Percentiles rank a stretch among this genome's conserved stretches.
Evolutionary conservation across 2,888 invertebrate species (phyloP).

Genomic region (Sisyra terminalis): DNA sequence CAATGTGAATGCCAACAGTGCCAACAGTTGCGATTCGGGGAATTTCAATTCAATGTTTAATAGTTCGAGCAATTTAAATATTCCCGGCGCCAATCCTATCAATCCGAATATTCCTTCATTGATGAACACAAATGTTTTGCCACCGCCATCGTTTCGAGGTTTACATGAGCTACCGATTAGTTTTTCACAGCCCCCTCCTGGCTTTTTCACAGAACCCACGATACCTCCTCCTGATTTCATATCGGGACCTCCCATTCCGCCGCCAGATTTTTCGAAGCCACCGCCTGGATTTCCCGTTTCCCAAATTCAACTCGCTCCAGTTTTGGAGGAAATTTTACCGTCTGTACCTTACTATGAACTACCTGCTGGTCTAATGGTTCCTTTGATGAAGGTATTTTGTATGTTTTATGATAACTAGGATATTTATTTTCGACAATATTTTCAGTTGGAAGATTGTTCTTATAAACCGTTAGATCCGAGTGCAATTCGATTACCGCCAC

Average conservation of each 20-base stretch:
- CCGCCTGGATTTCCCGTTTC: slow-evolving; percentile 57
- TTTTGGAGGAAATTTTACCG: slow-evolving; percentile 61
- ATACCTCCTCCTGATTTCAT: slow-evolving; percentile 25
- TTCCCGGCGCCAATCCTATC: slow-evolving; percentile 8
- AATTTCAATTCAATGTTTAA: slow-evolving; percentile 13
- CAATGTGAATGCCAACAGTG: not conserved
- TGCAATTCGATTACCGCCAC: slow-evolving; percentile 82
- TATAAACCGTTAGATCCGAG: slow-evolving; percentile 84
- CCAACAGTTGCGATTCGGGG: not conserved
- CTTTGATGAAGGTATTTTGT: slow-evolving; percentile 75
- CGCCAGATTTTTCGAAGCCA: slow-evolving; percentile 70
- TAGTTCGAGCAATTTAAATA: slow-evolving; percentile 19
- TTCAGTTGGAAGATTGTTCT: slow-evolving; percentile 69
- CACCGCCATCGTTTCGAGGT: slow-evolving; percentile 18
- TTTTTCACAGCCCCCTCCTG: slow-evolving; percentile 33
- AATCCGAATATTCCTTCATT: slow-evolving; percentile 13
- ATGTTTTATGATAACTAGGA: no score
- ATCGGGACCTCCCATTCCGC: slow-evolving; percentile 21
- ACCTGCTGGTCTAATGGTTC: slow-evolving; percentile 95
- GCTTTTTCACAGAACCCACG: slow-evolving; percentile 22
- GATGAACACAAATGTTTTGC: slow-evolving; percentile 23
- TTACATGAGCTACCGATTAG: slow-evolving; percentile 15
- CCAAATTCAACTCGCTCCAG: slow-evolving; percentile 20
- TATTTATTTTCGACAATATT: slow-evolving; percentile 8
- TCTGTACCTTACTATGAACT: slow-evolving; percentile 91